Evolutionary conservation across 2,888 invertebrate genomes (phyloP), one percentile per base, ranked within the genome.

Genomic region (Noctua janthina): DNA sequence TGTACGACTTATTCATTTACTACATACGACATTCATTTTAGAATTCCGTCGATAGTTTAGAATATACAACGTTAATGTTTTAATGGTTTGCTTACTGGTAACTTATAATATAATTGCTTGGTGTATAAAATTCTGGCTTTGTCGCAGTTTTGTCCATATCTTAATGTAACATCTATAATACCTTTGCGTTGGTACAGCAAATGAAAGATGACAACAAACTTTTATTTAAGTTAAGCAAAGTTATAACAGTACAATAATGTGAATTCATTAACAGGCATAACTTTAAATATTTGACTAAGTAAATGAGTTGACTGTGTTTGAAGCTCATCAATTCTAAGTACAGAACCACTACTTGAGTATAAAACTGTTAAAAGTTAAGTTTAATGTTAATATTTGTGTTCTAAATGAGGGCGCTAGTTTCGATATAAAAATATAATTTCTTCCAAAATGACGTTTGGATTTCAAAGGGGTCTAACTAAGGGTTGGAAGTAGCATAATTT

Each of bases 31-130:
- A 87, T 88, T 82, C 86, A 85, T 71, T 90, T 91, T 90, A 90
- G 88, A 91, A 92, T 92, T 87, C 85, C 83, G 83, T 90, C 77
- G 74, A 83, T 85, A 84, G 73, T 91, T 90, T 89, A 91, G 88
- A 92, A 91, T 89, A 86, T 87, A 86, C 80, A 82, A 85, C 70
- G 82, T 82, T 89, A 76, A 82, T 83, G 81, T 79, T 74, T 83
- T 84, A 89, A 86, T 82, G 86, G 78, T 79, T 81, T 78, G 74
- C 89, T 89, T 84, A 89, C 54, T 78, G 84, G 79, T 89, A 84
- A 86, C 90, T 89, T 89, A 85, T 78, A 81, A 70, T 85, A 78
- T 84, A 89, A 76, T 84, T 82, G 86, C 78, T 73, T 84, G 84
- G 49, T 83, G 83, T 88, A 85, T 79, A 82, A 83, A 83, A 78